Evolutionary conservation across 2,797 vertebrate genomes (phyloP).

Genomic region (Cynodonichthys magdalenae): DNA sequence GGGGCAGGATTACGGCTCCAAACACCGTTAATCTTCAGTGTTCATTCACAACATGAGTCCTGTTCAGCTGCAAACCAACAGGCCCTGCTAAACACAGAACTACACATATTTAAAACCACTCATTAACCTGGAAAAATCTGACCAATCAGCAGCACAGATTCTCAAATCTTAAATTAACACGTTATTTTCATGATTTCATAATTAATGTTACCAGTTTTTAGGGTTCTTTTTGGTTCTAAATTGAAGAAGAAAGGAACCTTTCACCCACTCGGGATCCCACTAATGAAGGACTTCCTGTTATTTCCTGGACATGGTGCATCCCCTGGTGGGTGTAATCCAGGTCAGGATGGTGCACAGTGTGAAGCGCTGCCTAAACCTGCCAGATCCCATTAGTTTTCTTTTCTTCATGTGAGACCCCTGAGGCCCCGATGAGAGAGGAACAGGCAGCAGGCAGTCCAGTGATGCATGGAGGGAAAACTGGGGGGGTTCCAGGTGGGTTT

Average conservation of each 20-base stretch:
- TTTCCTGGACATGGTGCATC: slow-evolving; percentile 12
- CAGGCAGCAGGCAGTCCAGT: neutral
- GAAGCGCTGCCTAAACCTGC: neutral
- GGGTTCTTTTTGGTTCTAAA: neutral
- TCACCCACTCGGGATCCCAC: slow-evolving; percentile 7
- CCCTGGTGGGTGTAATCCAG: slow-evolving; percentile 3
- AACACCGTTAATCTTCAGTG: neutral
- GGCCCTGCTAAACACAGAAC: neutral
- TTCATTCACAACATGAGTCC: slow-evolving; percentile 14
- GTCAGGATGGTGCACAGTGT: slow-evolving; percentile 4
- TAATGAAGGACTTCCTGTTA: slow-evolving; percentile 7
- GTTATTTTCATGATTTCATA: neutral
- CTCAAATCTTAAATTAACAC: neutral
- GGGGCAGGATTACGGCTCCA: slow-evolving; percentile 12
- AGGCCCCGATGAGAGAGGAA: neutral
- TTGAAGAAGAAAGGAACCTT: neutral
- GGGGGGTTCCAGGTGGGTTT: no score
- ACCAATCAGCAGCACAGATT: slow-evolving; percentile 14
- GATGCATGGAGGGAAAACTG: neutral
- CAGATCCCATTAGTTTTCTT: neutral
- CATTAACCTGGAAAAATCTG: neutral
- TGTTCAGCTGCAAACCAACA: neutral
- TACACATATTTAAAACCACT: neutral
- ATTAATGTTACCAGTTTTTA: neutral
- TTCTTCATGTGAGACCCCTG: neutral